A percentile compares a stretch with the other conserved stretches of the same genome.
phyloP scores from a whole-genome alignment of 2,888 invertebrate genomes.

The Caenorhabditis auriculariae region DNA sequence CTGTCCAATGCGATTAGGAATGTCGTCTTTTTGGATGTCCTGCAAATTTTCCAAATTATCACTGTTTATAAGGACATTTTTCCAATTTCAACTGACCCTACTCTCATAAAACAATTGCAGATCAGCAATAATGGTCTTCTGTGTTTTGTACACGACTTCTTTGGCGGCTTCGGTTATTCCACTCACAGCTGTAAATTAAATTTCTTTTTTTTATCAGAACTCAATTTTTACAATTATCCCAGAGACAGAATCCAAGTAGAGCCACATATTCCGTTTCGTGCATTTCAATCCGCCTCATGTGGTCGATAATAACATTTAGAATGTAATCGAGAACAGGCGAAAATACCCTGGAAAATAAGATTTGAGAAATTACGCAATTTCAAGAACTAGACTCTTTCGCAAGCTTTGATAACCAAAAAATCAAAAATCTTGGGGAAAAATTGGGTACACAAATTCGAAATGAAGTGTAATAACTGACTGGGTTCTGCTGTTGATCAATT shows the following conservation, averaged over 20 bases:
- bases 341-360: too few relatives aligned
- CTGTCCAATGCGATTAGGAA: constrained; percentile 48
- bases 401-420: neutral
- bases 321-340: constrained; percentile 55
- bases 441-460: neutral
- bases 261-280: constrained; percentile 50
- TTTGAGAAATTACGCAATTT: constrained; percentile 49
- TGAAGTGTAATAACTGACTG: too few relatives aligned
- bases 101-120: constrained; percentile 49
- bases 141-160: constrained; percentile 38
- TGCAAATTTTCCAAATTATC: constrained; percentile 13
- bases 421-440: neutral
- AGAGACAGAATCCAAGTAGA: constrained; percentile 54
- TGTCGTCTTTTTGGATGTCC: constrained; percentile 27
- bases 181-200: constrained; percentile 32
- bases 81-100: neutral
- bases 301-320: constrained; percentile 51
- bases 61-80: neutral
- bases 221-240: constrained; percentile 50
- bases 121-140: constrained; percentile 47
- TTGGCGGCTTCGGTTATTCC: constrained; percentile 40
- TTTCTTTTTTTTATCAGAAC: neutral
- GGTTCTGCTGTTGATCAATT: too few relatives aligned
- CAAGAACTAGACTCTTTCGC: neutral
- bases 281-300: constrained; percentile 53